Evolutionary conservation across 2,113 vertebrate species (phyloP).

Genomic region (Carlito syrichta): DNA sequence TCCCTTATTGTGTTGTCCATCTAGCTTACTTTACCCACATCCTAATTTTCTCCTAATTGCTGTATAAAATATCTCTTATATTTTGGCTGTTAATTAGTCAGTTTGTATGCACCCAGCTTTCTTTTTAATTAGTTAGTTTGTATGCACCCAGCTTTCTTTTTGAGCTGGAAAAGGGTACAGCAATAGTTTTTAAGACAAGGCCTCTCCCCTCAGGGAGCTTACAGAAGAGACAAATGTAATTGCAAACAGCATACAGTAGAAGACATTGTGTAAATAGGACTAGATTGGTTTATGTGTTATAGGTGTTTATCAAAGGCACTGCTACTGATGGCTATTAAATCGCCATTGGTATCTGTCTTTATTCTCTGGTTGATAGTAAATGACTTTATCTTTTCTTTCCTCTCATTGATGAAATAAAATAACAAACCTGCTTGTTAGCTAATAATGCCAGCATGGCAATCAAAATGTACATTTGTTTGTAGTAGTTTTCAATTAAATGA

Average conservation of each 20-base stretch:
- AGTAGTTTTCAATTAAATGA: not conserved
- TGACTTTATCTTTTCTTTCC: not conserved
- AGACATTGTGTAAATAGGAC: not conserved
- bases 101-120: not conserved
- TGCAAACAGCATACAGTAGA: not conserved
- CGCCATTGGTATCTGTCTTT: not conserved
- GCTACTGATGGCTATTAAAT: not conserved
- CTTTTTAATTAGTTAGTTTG: not conserved
- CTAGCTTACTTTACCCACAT: not conserved
- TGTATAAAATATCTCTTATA: not conserved
- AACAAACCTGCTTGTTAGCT: not conserved
- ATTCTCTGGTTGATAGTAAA: not conserved
- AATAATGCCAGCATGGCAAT: not conserved
- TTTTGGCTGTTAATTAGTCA: not conserved
- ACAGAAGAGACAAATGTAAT: not conserved
- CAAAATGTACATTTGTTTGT: not conserved
- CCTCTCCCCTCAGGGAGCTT: not conserved
- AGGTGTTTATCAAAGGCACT: not conserved
- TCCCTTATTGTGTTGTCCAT: not conserved
- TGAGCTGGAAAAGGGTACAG: not conserved
- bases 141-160: not conserved
- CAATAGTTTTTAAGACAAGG: not conserved
- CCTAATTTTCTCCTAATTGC: not conserved
- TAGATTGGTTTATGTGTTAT: not conserved
- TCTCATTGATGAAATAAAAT: not conserved